Base-by-base conservation (phyloP, 2,113 vertebrate species). In the Castor canadensis region DNA sequence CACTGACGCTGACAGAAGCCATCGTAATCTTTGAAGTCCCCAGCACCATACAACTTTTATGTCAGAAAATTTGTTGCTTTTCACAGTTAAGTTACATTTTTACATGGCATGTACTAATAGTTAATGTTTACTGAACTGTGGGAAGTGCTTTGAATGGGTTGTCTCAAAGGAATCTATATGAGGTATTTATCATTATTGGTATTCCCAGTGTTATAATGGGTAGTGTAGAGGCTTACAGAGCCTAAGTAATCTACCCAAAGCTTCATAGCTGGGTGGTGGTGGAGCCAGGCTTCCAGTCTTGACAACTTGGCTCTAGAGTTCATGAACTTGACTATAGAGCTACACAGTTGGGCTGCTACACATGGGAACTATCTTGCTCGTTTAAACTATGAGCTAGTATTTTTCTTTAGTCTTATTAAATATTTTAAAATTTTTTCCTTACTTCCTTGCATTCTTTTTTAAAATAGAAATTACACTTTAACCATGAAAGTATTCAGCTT, bases 381-480 rank as follows among this genome's bases (percentile, higher is more conserved):
- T 45, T 64, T 90, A 72, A 79, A 86, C 49, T 81, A 66, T 26
- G 40, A 52, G 58, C 52, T 69, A 47, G 43, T n/a, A 38, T 67
- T 94, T 95, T 75, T 62, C 28, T 77, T 91, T 38, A 86, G 16
- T 93, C 35, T 90, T 43, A 17, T 47, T 76, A n/a, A 69, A 45
- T 38, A 32, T 89, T 67, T 58, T 54, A 86, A 64, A 28, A 2
- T 45, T 40, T 66, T 89, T 1, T 40, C 35, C 49, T 40, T 87
- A 28, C 73, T 92, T 73, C n/a, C 15, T 92, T 87, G 43, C 15
- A 49, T 88, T 93, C 35, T 35, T 69, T 49, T 64, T 84, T 64
- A 54, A 79, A 58, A n/a, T n/a, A n/a, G n/a, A n/a, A n/a, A n/a
- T n/a, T n/a, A n/a, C n/a, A n/a, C n/a, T n/a, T n/a, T n/a, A n/a